phyloP scores from a whole-genome alignment of 2,113 vertebrate genomes.

The Mormyrus iriodes region DNA sequence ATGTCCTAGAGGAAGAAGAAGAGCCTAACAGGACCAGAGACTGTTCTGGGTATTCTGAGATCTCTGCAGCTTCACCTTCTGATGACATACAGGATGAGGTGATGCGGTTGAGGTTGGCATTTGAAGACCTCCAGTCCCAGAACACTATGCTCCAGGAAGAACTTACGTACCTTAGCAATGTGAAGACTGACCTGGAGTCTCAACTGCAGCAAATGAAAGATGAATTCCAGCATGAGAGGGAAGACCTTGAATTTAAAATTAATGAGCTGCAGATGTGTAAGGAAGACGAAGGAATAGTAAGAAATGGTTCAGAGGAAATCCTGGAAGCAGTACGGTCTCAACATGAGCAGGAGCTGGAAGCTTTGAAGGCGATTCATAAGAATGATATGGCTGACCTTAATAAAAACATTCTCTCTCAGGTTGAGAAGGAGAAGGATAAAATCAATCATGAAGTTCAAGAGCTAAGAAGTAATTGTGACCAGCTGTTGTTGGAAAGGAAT shows the following conservation, averaged over 20 bases:
- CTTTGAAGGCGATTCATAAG: constrained; percentile 53
- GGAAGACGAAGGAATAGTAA: constrained; percentile 63
- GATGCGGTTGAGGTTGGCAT: constrained; percentile 50
- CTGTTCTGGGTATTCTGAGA: background rate
- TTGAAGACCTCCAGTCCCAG: constrained; percentile 78
- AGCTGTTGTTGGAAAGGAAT: constrained; percentile 68
- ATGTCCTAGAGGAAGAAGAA: constrained; percentile 59
- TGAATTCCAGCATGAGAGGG: constrained; percentile 81
- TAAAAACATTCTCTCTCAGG: constrained; percentile 45
- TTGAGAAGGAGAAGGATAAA: constrained; percentile 59
- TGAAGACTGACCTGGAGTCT: constrained; percentile 79
- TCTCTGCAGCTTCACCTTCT: background rate
- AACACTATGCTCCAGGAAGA: constrained; percentile 86
- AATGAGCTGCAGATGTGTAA: constrained; percentile 82
- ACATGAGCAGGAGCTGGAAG: constrained; percentile 48
- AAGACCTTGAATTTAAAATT: constrained; percentile 94
- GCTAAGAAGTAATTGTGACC: constrained; percentile 66
- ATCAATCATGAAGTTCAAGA: constrained; percentile 59
- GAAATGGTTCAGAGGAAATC: constrained; percentile 60
- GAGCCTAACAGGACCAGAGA: constrained; percentile 47
- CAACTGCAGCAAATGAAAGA: constrained; percentile 73
- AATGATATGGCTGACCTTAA: constrained; percentile 58
- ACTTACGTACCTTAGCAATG: constrained; percentile 79
- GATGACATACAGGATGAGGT: constrained; percentile 52
- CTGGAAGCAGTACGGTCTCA: constrained; percentile 46